Percentiles rank a stretch among this genome's conserved stretches.
These are phyloP conservation scores for Paelopatides confundens DNA, from an alignment of 53 echinoderm and acorn worm species.

Conservation along the genomic window DNA sequence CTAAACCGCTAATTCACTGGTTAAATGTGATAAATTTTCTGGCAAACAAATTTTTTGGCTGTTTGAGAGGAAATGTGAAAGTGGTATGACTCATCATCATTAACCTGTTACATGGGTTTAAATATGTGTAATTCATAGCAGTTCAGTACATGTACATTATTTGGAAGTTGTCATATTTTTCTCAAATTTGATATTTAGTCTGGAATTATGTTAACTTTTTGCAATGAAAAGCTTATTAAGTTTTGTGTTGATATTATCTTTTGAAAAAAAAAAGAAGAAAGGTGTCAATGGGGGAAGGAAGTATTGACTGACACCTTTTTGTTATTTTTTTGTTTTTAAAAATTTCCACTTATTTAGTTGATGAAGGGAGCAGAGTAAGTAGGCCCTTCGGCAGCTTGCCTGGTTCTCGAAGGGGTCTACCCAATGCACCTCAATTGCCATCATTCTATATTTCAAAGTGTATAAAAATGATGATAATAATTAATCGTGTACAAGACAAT, in stretches of 20 bases:
- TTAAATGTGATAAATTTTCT: constrained; percentile 39
- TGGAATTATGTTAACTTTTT: constrained; percentile 52
- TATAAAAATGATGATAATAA: constrained; percentile 54
- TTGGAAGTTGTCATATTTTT: constrained; percentile 51
- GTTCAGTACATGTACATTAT: constrained; percentile 57
- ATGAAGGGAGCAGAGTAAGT: background rate
- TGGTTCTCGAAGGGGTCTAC: constrained; percentile 16
- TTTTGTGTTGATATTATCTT: constrained; percentile 52
- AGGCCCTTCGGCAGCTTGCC: constrained; percentile 20
- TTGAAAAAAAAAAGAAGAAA: background rate
- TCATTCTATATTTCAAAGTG: constrained; percentile 56
- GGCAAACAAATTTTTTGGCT: constrained; percentile 35
- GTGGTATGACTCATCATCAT: constrained; percentile 17
- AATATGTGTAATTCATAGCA: constrained; percentile 47
- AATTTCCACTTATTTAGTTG: constrained; percentile 39
- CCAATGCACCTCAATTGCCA: constrained; percentile 50
- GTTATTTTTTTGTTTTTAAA: constrained; percentile 14
- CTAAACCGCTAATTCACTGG: constrained; percentile 39
- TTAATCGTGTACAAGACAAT: constrained; percentile 50
- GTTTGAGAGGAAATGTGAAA: background rate
- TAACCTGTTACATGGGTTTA: constrained; percentile 47
- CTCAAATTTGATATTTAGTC: constrained; percentile 61
- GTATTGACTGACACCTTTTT: constrained; percentile 29
- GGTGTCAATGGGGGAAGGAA: constrained; percentile 18
- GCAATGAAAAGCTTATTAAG: constrained; percentile 53